phyloP scores from a whole-genome alignment of 2,888 invertebrate genomes.

The Conistra vaccinii region DNA sequence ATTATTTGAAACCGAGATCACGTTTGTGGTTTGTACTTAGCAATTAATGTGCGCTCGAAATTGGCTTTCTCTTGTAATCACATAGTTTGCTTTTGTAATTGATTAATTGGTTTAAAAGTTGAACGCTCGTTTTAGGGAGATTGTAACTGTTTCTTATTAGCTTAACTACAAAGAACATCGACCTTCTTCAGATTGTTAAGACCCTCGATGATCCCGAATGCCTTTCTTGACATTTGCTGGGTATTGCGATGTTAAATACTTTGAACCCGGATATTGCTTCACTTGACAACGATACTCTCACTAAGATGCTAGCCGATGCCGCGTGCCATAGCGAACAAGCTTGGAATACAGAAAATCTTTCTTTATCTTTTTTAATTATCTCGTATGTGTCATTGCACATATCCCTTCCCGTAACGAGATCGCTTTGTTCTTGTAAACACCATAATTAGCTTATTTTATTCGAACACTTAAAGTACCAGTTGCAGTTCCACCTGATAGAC shows the following conservation, averaged over 20 bases:
- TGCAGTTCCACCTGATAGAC: slow-evolving; percentile 44
- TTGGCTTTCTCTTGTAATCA: slow-evolving; percentile 73
- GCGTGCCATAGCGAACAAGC: slow-evolving; percentile 4
- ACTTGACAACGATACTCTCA: slow-evolving; percentile 55
- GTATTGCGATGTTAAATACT: slow-evolving; percentile 63
- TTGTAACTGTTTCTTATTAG: slow-evolving; percentile 37
- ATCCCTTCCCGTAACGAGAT: slow-evolving; percentile 38
- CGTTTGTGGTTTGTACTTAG: slow-evolving; percentile 63
- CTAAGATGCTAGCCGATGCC: slow-evolving; percentile 13
- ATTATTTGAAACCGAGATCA: slow-evolving; percentile 74
- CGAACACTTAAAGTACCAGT: slow-evolving; percentile 40
- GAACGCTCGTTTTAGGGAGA: slow-evolving; percentile 40
- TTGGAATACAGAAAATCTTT: slow-evolving; percentile 30
- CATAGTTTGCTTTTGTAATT: slow-evolving; percentile 68
- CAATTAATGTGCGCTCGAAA: slow-evolving; percentile 73
- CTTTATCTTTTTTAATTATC: slow-evolving; percentile 49
- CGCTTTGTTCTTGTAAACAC: slow-evolving; percentile 44
- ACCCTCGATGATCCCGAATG: slow-evolving; percentile 54
- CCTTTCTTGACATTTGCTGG: slow-evolving; percentile 61
- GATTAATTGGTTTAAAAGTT: slow-evolving; percentile 64
- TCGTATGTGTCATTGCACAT: slow-evolving; percentile 23
- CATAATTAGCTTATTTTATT: slow-evolving; percentile 50
- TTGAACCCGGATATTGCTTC: slow-evolving; percentile 62
- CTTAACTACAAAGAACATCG: slow-evolving; percentile 27
- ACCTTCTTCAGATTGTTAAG: slow-evolving; percentile 29